phyloP scores from a whole-genome alignment of 1,140 invertebrate species.

The Hormaphis cornu region DNA sequence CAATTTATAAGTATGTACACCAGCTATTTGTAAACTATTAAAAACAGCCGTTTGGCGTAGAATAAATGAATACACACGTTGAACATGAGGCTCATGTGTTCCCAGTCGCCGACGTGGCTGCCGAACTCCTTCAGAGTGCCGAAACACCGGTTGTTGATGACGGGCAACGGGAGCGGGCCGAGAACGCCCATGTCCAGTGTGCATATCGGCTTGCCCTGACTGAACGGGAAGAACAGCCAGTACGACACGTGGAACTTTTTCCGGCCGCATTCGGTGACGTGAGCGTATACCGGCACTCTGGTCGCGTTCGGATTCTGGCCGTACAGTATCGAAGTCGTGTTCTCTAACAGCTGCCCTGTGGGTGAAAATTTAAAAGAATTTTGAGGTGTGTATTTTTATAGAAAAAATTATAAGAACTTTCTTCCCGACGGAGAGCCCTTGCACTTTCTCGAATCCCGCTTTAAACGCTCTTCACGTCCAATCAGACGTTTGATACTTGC shows the following conservation, averaged over 20 bases:
- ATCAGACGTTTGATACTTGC: no score
- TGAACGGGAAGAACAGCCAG: constrained; percentile 61
- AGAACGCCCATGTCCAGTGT: constrained; percentile 44
- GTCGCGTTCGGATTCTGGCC: constrained; percentile 48
- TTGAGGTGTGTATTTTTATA: no score
- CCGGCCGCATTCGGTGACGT: constrained; percentile 45
- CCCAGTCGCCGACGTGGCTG: constrained; percentile 58
- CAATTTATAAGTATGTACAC: background rate
- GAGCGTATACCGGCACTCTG: constrained; percentile 52
- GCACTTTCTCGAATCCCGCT: no score
- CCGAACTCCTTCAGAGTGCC: constrained; percentile 50
- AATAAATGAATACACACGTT: constrained; percentile 41
- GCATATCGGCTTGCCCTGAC: constrained; percentile 51
- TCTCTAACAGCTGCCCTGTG: constrained; percentile 46
- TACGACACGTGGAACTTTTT: constrained; percentile 53
- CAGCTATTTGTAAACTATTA: no score
- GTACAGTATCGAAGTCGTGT: constrained; percentile 50
- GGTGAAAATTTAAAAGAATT: constrained; percentile 34
- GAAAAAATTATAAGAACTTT: no score
- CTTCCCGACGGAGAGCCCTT: no score
- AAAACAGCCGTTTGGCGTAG: no score
- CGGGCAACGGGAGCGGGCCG: constrained; percentile 49
- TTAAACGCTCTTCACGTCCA: no score
- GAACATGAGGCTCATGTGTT: constrained; percentile 54
- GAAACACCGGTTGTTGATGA: constrained; percentile 49